Evolutionary conservation across 2,113 vertebrate genomes (phyloP).

Genomic region (Panthera tigris): DNA sequence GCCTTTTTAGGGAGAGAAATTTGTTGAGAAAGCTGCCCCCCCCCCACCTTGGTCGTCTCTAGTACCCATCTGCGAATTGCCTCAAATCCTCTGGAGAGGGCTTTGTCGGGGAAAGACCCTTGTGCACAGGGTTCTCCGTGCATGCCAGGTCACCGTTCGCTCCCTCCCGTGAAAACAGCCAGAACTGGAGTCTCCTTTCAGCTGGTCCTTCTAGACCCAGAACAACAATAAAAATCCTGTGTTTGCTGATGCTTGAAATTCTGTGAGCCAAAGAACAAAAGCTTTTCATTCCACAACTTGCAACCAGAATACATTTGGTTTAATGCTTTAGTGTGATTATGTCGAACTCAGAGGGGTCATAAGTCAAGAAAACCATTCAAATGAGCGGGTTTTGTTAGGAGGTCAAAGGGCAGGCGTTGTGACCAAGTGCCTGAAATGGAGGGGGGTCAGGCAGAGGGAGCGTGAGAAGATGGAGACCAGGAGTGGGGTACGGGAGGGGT

Average conservation of each 20-base stretch:
- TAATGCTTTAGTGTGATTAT: neutral
- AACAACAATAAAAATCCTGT: neutral
- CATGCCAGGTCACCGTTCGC: fast-evolving
- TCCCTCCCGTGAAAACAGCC: neutral
- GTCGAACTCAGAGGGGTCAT: neutral
- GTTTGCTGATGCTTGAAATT: neutral
- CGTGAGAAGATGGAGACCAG: neutral
- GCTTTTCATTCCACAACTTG: neutral
- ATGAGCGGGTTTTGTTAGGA: neutral
- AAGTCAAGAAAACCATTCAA: neutral
- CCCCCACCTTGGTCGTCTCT: neutral
- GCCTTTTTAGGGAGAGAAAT: neutral
- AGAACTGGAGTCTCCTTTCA: neutral
- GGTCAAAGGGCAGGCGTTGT: neutral
- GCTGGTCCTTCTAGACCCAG: neutral
- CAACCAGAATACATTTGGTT: neutral
- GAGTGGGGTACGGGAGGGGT: fast-evolving
- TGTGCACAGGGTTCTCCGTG: neutral
- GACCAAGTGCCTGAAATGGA: neutral
- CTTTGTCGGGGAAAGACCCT: neutral
- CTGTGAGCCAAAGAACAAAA: neutral
- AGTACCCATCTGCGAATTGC: neutral
- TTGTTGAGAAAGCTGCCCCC: neutral
- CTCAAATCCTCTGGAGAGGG: neutral
- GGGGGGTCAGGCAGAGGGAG: fast-evolving